Percentiles rank a stretch among this genome's conserved stretches.
Conservation (phyloP, 2,113 vertebrate genomes). For the Malurus melanocephalus region DNA sequence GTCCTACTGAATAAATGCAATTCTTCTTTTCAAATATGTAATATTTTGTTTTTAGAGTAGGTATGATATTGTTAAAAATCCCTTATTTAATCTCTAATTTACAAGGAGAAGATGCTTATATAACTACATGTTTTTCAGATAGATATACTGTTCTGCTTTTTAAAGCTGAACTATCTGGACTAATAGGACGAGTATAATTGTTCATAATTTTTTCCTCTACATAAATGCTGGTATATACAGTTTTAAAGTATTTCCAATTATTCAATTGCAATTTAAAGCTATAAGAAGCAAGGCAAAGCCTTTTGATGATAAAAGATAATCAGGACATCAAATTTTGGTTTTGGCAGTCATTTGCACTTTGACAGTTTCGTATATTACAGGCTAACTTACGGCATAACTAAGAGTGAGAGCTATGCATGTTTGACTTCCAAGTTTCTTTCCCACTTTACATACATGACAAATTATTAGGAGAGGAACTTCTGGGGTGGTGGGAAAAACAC, state of each 20-base stretch:
- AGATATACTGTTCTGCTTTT: conserved; percentile 39
- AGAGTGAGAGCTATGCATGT: background rate
- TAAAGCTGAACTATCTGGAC: conserved; percentile 11
- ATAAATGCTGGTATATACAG: conserved; percentile 15
- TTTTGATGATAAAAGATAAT: background rate
- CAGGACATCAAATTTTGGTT: conserved; percentile 13
- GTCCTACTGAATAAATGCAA: conserved; percentile 20
- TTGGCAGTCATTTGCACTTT: conserved; percentile 43
- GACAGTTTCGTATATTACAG: background rate
- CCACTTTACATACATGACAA: background rate
- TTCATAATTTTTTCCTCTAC: conserved; percentile 3
- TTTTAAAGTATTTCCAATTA: background rate
- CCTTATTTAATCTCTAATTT: conserved; percentile 57
- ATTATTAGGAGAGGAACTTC: background rate
- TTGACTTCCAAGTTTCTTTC: background rate
- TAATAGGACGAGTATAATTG: conserved; percentile 22
- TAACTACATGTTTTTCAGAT: conserved; percentile 35
- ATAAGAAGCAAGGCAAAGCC: background rate
- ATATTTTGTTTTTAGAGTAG: conserved; percentile 4
- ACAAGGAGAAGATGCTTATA: conserved; percentile 49
- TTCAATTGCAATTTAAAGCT: conserved; percentile 4
- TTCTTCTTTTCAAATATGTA: background rate
- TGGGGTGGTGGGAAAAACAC: background rate
- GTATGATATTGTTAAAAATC: conserved; percentile 3
- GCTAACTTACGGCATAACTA: background rate